phyloP scores from a whole-genome alignment of 2,888 invertebrate genomes.

The Campopleginae sp. region DNA sequence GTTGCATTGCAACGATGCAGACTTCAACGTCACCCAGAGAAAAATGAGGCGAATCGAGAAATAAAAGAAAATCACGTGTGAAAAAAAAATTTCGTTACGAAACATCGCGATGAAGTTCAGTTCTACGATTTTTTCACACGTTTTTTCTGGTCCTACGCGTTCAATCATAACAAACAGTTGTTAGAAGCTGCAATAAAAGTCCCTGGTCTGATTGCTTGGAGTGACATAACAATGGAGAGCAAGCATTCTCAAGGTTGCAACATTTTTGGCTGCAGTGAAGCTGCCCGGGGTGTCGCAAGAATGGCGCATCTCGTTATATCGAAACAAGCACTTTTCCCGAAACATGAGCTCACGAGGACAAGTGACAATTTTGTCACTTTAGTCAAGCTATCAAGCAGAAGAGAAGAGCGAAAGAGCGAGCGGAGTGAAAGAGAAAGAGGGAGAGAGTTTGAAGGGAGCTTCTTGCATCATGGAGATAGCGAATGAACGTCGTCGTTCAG shows the following conservation, averaged over 20 bases:
- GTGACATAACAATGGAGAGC: slow-evolving; percentile 12
- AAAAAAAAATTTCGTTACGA: neutral
- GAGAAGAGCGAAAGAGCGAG: slow-evolving; percentile 9
- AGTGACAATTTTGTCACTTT: slow-evolving; percentile 63
- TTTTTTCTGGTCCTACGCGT: neutral
- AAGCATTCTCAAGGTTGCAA: neutral
- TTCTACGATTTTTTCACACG: neutral
- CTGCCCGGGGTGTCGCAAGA: neutral
- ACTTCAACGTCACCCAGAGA: no score
- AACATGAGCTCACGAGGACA: slow-evolving; percentile 45
- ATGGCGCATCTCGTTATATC: slow-evolving; percentile 30
- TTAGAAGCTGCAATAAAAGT: neutral
- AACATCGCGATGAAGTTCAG: neutral
- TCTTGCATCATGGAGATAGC: slow-evolving; percentile 55
- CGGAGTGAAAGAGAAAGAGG: slow-evolving; percentile 5
- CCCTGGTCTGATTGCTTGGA: neutral
- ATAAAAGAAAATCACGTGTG: neutral
- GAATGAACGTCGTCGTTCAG: slow-evolving; percentile 42
- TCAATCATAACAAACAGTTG: slow-evolving; percentile 1
- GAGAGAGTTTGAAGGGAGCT: slow-evolving; percentile 3
- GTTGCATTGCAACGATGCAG: no score
- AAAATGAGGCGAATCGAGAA: neutral
- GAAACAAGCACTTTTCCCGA: slow-evolving; percentile 40
- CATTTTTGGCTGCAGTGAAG: slow-evolving; percentile 7
- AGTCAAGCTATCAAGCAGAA: slow-evolving; percentile 54